phyloP scores from a whole-genome alignment of 2,888 invertebrate genomes.

The Sepioteuthis lessoniana region DNA sequence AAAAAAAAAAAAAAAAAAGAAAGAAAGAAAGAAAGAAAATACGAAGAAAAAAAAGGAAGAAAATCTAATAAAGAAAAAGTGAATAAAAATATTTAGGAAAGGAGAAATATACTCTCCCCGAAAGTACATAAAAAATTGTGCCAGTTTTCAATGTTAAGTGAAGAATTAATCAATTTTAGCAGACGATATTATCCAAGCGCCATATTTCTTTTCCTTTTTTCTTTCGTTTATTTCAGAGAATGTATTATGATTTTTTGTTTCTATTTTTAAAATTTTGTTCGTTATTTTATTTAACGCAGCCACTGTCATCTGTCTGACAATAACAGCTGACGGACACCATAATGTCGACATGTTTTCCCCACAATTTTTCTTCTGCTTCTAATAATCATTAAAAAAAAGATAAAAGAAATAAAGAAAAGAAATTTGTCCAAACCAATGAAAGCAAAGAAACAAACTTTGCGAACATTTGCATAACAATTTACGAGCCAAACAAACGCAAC shows the following conservation, averaged over 20 bases:
- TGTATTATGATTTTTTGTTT: neutral
- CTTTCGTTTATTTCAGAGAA: neutral
- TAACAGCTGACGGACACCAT: conserved; percentile 20
- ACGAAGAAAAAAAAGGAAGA: neutral
- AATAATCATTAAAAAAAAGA: neutral
- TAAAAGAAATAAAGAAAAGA: neutral
- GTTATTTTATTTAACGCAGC: neutral
- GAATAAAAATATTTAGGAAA: neutral
- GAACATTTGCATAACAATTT: neutral
- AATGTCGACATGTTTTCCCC: neutral
- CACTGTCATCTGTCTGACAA: neutral
- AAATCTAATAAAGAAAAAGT: neutral
- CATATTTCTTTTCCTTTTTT: neutral
- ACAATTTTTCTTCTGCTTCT: neutral
- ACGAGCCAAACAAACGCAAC: neutral
- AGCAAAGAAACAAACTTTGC: neutral
- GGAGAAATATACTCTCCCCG: neutral
- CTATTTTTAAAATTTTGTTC: neutral
- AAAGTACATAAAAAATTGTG: neutral
- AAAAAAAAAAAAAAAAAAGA: neutral
- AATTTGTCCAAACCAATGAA: neutral
- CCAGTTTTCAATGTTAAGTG: neutral
- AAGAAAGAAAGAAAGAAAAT: neutral
- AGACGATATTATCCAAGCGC: neutral
- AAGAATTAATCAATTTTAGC: neutral